Base-by-base conservation (phyloP, 2,888 invertebrate species). In the Ametastegia equiseti region DNA sequence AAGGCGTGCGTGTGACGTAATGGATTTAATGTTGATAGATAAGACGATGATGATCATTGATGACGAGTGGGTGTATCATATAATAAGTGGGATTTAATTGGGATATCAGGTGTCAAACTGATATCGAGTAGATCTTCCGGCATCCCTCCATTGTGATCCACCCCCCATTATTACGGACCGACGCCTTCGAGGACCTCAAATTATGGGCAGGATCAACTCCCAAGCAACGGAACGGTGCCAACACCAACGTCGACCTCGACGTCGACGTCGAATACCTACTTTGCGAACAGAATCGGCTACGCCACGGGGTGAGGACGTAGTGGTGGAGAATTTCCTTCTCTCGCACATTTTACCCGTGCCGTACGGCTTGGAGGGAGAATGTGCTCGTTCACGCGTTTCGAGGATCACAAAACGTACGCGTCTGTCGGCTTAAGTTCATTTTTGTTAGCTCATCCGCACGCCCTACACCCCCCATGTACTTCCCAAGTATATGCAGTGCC, bases 161-260 rank as follows among this genome's bases (percentile, higher is more conserved):
- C 78, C 57, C 60, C 78, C 78, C 60, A 78, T 78, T 78, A 78
- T 78, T 45, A 88, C 87, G 88, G 87, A 86, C 88, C 89, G 85
- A 89, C 90, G 88, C 91, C 88, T 90, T 84, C 85, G 86, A 86
- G 87, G 80, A 80, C 69, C 73, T 80, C 73, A 60, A 73, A 80
- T 71, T 71, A 80, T 80, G 67, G 69, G 69, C 54, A 75, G 75
- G 75, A 75, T 75, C 75, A 75, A 75, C 54, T 75, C 54, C 75
- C 75, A 50, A 50, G 75, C 50, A 71, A 71, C 45, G 71, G 13
- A 36, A 54, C 36, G 36, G 39, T 19, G n/a, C 65, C 47, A 47
- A 47, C 71, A n/a, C 45, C 71, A 30, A 63, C 63, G 9, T 9
- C 63, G 63, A 13, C 63, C 9, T 63, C 2, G n/a, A 45, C 54